Evolutionary conservation across 1,140 invertebrate genomes (phyloP), one percentile per base, ranked within the genome.

Genomic region (Zaprionus ornatus): DNA sequence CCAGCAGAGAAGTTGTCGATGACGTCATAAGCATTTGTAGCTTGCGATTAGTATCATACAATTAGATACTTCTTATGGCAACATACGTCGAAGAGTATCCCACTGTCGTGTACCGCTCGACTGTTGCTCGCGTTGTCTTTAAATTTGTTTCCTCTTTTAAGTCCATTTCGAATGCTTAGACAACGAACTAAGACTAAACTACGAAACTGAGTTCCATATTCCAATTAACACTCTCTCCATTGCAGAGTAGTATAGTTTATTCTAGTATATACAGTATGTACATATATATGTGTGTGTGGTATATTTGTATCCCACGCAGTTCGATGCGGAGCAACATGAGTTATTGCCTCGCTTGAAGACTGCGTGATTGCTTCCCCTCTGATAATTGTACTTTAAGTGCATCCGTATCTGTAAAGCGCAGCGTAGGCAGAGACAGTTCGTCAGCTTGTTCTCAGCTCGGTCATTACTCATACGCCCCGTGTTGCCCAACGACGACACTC

Each of bases 381-480:
- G 27, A 52, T 52, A 63, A 65, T 54, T 54, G 25, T 40, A 19
- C 62, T 54, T 17, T 35, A 65, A 77, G 42, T 48, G 45, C 61
- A 68, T 25, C 61, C 35, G 29, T 19, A 67, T 57, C 60, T 19
- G 7, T 17, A 21, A 12, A 40, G 9, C 35, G 25, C n/a, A 50
- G 73, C 52, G 63, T 70, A 59, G 60, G 75, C 35, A 56, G 63
- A 42, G 63, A 42, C 74, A 72, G 77, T 45, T 57, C 54, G 73
- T 86, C 80, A 82, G n/a, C n/a, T 40, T 40, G 15, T 40, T 40
- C 70, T 82, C 78, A 27, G 82, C 76, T 37, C 77, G 77, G 56
- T 75, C 84, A 90, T 87, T 87, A 90, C 84, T 88, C 85, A 87
- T 87, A 83, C 84, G 84, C 74, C 84, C 77, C 84, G 73, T 80